A percentile compares a stretch with the other conserved stretches of the same genome.
Conservation (phyloP, 2,797 vertebrate genomes). For the Ptychadena robeensis region DNA sequence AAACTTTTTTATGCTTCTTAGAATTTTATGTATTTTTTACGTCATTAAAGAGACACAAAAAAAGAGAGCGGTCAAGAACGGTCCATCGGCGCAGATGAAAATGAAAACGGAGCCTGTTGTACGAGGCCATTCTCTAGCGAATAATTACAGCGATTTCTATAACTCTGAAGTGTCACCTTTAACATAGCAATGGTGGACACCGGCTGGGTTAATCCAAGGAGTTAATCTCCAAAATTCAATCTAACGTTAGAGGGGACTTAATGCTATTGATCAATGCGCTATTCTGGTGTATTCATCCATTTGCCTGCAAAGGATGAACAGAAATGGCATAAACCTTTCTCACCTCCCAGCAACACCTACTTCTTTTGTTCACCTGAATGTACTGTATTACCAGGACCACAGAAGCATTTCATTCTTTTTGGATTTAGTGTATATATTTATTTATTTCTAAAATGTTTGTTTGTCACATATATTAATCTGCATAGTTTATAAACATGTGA, state of each 20-base stretch:
- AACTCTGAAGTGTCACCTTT: constrained; percentile 66
- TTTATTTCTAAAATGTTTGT: background rate
- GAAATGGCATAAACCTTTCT: constrained; percentile 60
- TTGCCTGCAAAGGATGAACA: constrained; percentile 68
- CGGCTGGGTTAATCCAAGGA: constrained; percentile 70
- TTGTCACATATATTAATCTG: no score
- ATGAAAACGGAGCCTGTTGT: background rate
- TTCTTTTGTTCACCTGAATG: constrained; percentile 68
- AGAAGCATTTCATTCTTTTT: background rate
- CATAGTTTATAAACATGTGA: no score
- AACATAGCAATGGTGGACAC: constrained; percentile 72
- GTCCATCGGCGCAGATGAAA: background rate
- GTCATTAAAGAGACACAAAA: background rate
- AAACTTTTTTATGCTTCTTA: background rate
- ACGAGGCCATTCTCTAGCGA: constrained; percentile 46
- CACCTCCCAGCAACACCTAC: constrained; percentile 75
- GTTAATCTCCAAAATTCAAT: constrained; percentile 67
- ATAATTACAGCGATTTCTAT: constrained; percentile 77
- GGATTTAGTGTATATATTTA: background rate
- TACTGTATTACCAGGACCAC: constrained; percentile 46
- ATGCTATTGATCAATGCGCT: constrained; percentile 67
- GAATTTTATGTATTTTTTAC: no score
- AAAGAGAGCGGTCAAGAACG: background rate
- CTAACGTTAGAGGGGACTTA: constrained; percentile 56
- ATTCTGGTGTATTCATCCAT: constrained; percentile 69